These are phyloP conservation scores for Petrocephalus zakoni DNA, from an alignment of 2,113 vertebrate genomes.

Conservation along the genomic window DNA sequence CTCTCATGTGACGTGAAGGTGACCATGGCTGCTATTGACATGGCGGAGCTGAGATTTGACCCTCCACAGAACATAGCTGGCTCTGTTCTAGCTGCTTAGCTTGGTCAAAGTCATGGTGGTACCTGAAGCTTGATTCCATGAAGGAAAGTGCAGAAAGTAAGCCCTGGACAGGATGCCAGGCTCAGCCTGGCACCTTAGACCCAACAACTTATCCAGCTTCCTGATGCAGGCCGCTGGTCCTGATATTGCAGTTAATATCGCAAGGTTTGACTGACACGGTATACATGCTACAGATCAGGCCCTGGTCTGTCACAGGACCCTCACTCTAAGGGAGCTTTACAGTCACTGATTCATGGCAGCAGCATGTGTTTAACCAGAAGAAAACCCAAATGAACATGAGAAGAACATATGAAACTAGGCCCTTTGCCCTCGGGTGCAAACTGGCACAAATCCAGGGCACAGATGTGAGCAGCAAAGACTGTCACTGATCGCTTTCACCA, in stretches of 20 bases:
- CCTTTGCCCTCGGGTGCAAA: not conserved
- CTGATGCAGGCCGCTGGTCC: not conserved
- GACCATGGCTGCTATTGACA: too few species aligned
- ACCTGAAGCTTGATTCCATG: too few species aligned
- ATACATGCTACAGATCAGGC: not conserved
- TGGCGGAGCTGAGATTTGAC: too few species aligned
- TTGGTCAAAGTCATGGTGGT: too few species aligned
- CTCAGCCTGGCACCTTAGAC: not conserved
- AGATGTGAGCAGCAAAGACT: not conserved
- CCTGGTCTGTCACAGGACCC: not conserved
- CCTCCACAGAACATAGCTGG: too few species aligned
- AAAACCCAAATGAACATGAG: not conserved
- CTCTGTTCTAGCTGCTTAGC: too few species aligned
- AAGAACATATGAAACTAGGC: not conserved
- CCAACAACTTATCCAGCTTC: not conserved
- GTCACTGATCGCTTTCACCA: not conserved
- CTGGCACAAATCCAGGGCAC: not conserved
- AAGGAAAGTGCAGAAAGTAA: too few species aligned
- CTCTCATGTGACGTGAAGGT: too few species aligned
- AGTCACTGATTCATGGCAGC: not conserved
- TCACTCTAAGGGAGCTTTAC: not conserved
- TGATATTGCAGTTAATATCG: not conserved
- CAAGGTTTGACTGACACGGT: not conserved
- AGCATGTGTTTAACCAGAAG: not conserved
- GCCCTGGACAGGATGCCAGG: too few species aligned